A percentile compares a stretch with the other conserved stretches of the same genome.
phyloP scores from a whole-genome alignment of 2,888 invertebrate species.

The Pseudococcus jackbeardsleyi region DNA sequence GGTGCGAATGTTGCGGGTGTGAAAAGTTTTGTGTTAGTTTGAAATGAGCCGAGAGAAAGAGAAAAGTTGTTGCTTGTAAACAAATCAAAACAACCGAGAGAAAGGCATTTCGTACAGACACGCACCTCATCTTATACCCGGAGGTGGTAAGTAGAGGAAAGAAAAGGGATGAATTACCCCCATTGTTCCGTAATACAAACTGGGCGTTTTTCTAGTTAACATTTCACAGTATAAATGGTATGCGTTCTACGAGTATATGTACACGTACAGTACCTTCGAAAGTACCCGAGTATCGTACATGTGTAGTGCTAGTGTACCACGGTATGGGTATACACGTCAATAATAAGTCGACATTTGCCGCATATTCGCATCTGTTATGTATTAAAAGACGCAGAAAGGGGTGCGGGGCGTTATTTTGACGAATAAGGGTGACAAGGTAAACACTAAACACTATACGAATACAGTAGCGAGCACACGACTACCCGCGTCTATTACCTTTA shows the following conservation, averaged over 20 bases:
- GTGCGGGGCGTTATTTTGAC: constrained; percentile 13
- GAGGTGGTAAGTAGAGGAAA: not conserved
- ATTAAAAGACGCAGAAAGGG: not conserved
- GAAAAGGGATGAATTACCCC: not conserved
- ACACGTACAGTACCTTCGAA: not conserved
- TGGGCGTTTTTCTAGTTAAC: constrained; percentile 19
- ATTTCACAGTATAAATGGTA: not conserved
- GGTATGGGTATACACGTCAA: constrained; percentile 37
- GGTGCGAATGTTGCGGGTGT: not conserved
- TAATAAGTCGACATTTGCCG: constrained; percentile 16
- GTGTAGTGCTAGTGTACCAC: not conserved
- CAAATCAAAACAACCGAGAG: not conserved
- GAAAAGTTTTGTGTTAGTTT: constrained; percentile 28
- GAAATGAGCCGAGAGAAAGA: not conserved
- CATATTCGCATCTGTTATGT: constrained; percentile 30
- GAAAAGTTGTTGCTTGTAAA: not conserved
- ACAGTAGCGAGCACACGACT: constrained; percentile 38
- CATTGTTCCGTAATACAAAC: constrained; percentile 14
- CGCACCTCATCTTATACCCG: not conserved
- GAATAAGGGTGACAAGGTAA: constrained; percentile 51
- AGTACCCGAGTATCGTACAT: not conserved
- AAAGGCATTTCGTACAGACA: not conserved
- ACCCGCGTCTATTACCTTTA: constrained; percentile 7
- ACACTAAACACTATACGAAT: not conserved
- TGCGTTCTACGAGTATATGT: not conserved